Conservation (phyloP, 2,888 invertebrate genomes). For the Stenodema calcarata region DNA sequence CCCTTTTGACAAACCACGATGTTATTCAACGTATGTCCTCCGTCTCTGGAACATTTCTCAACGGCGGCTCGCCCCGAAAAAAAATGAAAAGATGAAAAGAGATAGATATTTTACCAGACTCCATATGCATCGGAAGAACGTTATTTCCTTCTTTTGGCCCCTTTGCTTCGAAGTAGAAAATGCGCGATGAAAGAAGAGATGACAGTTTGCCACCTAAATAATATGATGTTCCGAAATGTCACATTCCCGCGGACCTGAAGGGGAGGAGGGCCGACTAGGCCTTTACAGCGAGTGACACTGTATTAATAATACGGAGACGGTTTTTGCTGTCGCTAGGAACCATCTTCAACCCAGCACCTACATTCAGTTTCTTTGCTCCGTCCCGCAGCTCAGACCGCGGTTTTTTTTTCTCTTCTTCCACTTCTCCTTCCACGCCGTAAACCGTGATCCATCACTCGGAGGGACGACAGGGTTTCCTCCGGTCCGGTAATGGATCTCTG, state of each 20-base stretch:
- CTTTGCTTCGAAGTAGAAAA: background rate
- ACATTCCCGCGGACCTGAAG: background rate
- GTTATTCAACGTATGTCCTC: background rate
- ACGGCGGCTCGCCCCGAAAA: too few species aligned
- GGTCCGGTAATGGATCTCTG: background rate
- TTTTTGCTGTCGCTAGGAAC: background rate
- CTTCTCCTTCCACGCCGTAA: too few species aligned
- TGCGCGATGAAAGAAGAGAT: background rate
- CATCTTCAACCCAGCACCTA: background rate
- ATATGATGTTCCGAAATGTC: conserved; percentile 33
- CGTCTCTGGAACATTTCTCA: background rate
- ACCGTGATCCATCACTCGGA: background rate
- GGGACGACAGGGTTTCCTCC: background rate
- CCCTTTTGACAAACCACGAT: background rate
- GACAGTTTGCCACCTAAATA: conserved; percentile 28
- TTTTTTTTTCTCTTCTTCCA: background rate
- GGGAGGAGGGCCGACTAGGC: background rate
- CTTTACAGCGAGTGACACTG: conserved; percentile 6
- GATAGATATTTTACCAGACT: background rate
- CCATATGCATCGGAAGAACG: background rate
- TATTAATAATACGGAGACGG: conserved; percentile 4
- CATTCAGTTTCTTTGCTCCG: background rate
- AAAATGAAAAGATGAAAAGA: background rate
- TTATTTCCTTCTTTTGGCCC: background rate
- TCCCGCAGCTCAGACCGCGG: background rate